These are phyloP conservation scores for Sapayoa aenigma DNA, from an alignment of 2,113 vertebrate genomes.

Conservation along the genomic window DNA sequence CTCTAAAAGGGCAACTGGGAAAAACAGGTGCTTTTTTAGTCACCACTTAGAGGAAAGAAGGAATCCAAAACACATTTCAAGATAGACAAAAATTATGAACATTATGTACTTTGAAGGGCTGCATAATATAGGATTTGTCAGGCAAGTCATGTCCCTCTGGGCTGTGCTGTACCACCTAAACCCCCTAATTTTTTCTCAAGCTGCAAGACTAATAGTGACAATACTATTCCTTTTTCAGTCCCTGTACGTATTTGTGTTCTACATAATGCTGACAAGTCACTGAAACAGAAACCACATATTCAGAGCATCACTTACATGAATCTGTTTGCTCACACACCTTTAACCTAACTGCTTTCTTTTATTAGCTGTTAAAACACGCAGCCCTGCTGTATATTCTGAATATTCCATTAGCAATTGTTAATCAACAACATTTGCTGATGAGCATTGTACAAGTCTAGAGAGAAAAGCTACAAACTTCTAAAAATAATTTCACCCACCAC, in stretches of 20 bases:
- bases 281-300: background rate
- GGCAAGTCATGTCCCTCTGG: background rate
- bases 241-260: background rate
- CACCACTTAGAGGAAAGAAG: background rate
- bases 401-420: background rate
- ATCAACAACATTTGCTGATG: background rate
- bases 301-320: background rate
- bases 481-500: background rate
- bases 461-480: background rate
- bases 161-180: background rate
- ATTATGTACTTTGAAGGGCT: background rate
- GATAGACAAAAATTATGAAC: background rate
- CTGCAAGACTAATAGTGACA: background rate
- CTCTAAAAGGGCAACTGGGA: background rate
- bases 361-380: background rate
- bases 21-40: background rate
- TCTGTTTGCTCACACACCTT: background rate
- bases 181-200: background rate
- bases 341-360: background rate
- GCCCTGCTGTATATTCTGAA: background rate
- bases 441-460: background rate
- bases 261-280: background rate
- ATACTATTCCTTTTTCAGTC: background rate
- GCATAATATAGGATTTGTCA: background rate
- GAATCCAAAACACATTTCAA: background rate